Base-by-base conservation (phyloP, 1,140 invertebrate genomes). In the Triops longicaudatus region DNA sequence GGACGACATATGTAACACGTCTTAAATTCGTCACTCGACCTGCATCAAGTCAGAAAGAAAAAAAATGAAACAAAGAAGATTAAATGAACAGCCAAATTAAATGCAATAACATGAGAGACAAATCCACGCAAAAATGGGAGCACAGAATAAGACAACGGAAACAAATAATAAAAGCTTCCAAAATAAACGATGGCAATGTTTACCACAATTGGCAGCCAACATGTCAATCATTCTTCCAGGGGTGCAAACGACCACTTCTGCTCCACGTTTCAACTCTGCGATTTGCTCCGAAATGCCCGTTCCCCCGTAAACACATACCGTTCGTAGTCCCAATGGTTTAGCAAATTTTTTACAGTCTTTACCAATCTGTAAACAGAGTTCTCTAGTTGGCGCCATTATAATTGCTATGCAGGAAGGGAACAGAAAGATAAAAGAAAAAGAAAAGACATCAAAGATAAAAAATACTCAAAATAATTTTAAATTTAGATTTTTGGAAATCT, bases 171-270 rank as follows among this genome's bases (percentile, higher is more conserved):
- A 2, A 31, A 77, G 73, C 14, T 26, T 5, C 1, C 73, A 37
- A 37, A 37, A 7, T 37, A 2, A 37, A 37, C 7, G 31, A 37
- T 22, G 76, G n/a, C 28, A 82, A n/a, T n/a, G n/a, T 81, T 81
- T 81, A 87, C 97, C 98, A 77, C 92, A 95, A 84, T 99, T 99
- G 5, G 97, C 98, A 0, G 97, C 95, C 75, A 99, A 84, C 97
- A 99, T 99, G 83, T 99, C 98, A 81, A 99, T 99, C 98, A 99
- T 99, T 79, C 98, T 88, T 0, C 98, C 98, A 0, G 98, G 98
- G 0, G 98, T 99, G 81, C 98, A 99, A 0, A 99, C 97, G 78
- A 99, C 97, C 77, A 99, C 97, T 86, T 99, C 97, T 0, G 97
- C 95, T 22, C 98, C 98, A 73, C 97, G 88, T 84, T 99, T 99